Percentiles rank a stretch among this genome's conserved stretches.
These are phyloP conservation scores for Spheniscus humboldti DNA, from an alignment of 2,797 vertebrate species.

Conservation along the genomic window DNA sequence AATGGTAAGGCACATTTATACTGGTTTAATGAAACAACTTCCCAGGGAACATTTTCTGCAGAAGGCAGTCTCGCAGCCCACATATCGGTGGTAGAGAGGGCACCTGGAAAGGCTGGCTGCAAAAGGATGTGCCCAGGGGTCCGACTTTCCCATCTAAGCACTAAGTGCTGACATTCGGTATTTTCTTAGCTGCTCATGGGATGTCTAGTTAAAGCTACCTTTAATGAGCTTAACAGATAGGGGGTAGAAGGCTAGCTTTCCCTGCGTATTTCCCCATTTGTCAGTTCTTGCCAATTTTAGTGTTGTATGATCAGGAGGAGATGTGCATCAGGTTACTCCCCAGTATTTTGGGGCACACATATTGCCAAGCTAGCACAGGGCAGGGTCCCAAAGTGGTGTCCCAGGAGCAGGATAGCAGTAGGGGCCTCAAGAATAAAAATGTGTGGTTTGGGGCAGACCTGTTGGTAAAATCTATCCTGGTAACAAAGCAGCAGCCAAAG, in stretches of 20 bases:
- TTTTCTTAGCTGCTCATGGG: neutral
- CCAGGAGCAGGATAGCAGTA: neutral
- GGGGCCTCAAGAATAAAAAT: slow-evolving; percentile 7
- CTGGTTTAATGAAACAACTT: neutral
- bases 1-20: neutral
- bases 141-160: neutral
- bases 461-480: slow-evolving; percentile 25
- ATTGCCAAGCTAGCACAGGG: neutral
- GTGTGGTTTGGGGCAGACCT: slow-evolving; percentile 21
- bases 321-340: neutral
- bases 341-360: fast-evolving
- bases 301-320: neutral
- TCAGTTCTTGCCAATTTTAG: neutral
- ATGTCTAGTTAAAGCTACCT: neutral
- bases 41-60: neutral
- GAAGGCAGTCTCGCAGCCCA: neutral
- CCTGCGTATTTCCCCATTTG: neutral
- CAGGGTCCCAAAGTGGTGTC: neutral
- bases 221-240: neutral
- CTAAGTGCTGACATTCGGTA: fast-evolving
- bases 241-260: neutral
- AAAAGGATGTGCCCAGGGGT: neutral
- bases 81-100: fast-evolving
- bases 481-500: slow-evolving; percentile 28
- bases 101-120: neutral